Evolutionary conservation across 2,888 invertebrate species (phyloP).

Genomic region (Steinernema hermaphroditum): DNA sequence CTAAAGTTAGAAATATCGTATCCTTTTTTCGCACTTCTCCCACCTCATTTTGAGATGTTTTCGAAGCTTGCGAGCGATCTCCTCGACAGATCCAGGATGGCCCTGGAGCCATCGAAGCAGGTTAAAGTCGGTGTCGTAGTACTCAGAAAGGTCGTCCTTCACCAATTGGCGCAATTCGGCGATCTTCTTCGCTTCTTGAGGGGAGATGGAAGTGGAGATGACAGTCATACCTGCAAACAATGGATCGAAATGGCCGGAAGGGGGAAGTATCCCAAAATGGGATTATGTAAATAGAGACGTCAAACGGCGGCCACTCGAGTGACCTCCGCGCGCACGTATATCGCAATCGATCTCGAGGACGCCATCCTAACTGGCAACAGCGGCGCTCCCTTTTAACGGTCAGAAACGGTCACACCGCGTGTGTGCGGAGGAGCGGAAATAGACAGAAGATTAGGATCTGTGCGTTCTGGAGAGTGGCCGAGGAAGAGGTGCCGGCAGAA

Average conservation of each 20-base stretch:
- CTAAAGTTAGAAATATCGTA: slow-evolving; percentile 36
- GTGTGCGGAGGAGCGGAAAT: background rate
- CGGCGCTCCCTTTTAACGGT: slow-evolving; percentile 1
- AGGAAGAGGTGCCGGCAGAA: background rate
- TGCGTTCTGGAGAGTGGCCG: background rate
- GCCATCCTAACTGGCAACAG: background rate
- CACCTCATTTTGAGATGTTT: slow-evolving; percentile 54
- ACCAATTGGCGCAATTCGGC: slow-evolving; percentile 50
- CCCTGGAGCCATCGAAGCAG: slow-evolving; percentile 62
- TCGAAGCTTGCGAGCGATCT: slow-evolving; percentile 58
- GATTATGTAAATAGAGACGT: background rate
- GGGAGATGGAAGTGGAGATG: slow-evolving; percentile 36
- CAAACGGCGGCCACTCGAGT: background rate
- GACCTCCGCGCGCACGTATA: background rate
- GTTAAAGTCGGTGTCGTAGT: slow-evolving; percentile 64
- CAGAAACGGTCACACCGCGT: background rate
- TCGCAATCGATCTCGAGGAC: slow-evolving; percentile 3
- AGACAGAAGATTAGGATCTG: background rate
- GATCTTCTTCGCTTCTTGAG: slow-evolving; percentile 47
- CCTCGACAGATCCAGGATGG: slow-evolving; percentile 51
- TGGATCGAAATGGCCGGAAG: background rate
- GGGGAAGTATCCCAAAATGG: background rate
- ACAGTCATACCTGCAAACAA: background rate
- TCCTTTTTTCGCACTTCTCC: background rate
- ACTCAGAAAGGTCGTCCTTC: slow-evolving; percentile 53